Evolutionary conservation across 2,113 vertebrate genomes (phyloP), one percentile per base, ranked within the genome.

Genomic region (Sylvilagus bachmani): DNA sequence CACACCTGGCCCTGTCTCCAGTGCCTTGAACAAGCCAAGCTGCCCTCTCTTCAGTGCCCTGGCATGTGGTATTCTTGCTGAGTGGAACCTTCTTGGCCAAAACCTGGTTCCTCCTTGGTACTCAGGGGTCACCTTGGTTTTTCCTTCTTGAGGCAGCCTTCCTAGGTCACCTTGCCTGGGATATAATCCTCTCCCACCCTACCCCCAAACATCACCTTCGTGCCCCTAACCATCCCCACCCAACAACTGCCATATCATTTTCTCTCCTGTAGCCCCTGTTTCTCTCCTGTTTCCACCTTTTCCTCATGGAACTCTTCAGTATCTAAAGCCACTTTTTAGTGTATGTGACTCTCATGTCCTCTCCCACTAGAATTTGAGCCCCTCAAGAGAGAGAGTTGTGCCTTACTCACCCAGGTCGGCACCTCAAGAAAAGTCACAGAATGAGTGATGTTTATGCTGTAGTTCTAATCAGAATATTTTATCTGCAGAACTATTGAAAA

Each of bases 401-500:
- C 19, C 22, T 36, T 7, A 0, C 64, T 78, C 80, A 75, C 4
- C 17, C 8, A 70, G 77, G 44, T 24, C 27, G 66, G 44, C 27
- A 9, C 22, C 62, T 75, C 31, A 6, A 29, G 11, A 77, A 51
- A 9, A 24, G 67, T 71, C 19, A 1, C 36, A 31, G 3, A 73
- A 79, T 58, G n/a, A 89, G 49, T 13, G 13, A 71, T 85, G 6
- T 66, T 92, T 70, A 73, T 17, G 44, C 44, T 44, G 44, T 44
- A 38, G 14, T 79, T 79, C 53, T 13, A 51, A 62, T 71, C 53
- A 73, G 70, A 94, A 49, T 85, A 87, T 84, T 81, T 86, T 75
- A 38, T 62, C 58, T 87, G 36, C 22, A 55, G 78, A 90, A 86
- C 22, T 70, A 83, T 77, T 86, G 14, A 44, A 86, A 94, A 85